A percentile compares a stretch with the other conserved stretches of the same genome.
Conservation (phyloP, 1,140 invertebrate species). For the Drosophila leontia region DNA sequence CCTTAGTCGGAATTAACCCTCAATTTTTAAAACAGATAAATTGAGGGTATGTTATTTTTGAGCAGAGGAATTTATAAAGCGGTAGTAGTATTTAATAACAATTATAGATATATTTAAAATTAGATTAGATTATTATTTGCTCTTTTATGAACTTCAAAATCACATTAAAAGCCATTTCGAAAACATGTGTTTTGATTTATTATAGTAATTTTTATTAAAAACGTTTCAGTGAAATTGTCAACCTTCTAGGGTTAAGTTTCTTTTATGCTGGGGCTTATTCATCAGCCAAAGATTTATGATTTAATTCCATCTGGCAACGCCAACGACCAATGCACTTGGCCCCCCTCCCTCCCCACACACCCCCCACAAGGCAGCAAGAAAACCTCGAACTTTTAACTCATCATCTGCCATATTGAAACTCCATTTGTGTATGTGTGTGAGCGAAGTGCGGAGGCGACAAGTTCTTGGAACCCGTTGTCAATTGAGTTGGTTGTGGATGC, state of each 20-base stretch:
- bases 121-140: background rate
- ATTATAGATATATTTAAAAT: background rate
- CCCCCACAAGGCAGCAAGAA: background rate
- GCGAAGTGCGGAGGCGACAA: slow-evolving; percentile 35
- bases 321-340: slow-evolving; percentile 16
- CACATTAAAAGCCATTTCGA: too few relatives aligned
- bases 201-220: too few relatives aligned
- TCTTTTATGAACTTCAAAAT: too few relatives aligned
- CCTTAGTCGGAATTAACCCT: slow-evolving; percentile 21
- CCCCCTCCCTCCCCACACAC: background rate
- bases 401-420: slow-evolving; percentile 41
- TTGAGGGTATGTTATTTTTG: background rate
- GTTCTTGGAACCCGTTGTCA: slow-evolving; percentile 70
- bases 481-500: slow-evolving; percentile 42
- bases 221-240: too few relatives aligned
- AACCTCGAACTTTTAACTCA: slow-evolving; percentile 18
- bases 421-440: slow-evolving; percentile 10
- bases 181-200: too few relatives aligned
- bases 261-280: background rate
- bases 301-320: slow-evolving; percentile 43
- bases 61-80: background rate
- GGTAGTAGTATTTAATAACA: background rate
- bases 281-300: slow-evolving; percentile 14
- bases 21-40: background rate
- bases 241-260: slow-evolving; percentile 19